Evolutionary conservation across 2,797 vertebrate genomes (phyloP), one percentile per base, ranked within the genome.

Genomic region (Acipenser oxyrinchus): DNA sequence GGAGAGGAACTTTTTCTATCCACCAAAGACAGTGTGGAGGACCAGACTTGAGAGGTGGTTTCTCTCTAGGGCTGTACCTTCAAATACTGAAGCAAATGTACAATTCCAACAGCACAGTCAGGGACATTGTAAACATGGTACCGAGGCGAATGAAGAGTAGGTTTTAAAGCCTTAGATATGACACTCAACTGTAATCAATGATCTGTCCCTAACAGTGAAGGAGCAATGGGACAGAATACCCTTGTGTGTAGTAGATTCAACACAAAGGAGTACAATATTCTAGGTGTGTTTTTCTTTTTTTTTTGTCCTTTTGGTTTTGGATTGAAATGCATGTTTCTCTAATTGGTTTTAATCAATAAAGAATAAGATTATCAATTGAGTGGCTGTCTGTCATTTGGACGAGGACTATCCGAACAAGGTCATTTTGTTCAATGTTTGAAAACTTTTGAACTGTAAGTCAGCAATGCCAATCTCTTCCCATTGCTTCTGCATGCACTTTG

Each of bases 321-420:
- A 91, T 86, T 93, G 92, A 82, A 86, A 83, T 90, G 92, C 92
- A 94, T 95, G 93, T 93, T 90, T 87, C 77, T 89, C 86, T 68
- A 76, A 84, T 87, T 85, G 85, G 93, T 95, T 95, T 91, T 87
- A 92, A 92, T 93, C 90, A 95, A 94, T 95, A 95, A 95, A 95
- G 83, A 91, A 86, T 82, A 78, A 88, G 85, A 85, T 89, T 88
- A 88, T 89, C 82, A 77, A 81, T 75, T 74, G 53, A 0, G 51
- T 73, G 61, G 11, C 13, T 62, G 10, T 68, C 15, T 50, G 10
- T 68, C 11, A 4, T 52, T 3, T 7, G 37, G 61, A 23, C 10
- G 60, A 37, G 37, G 55, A 11, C 49, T 12, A n/a, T 51, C 12
- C 10, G 8, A 15, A 64, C n/a, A 13, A 50, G 10, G 10, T 50